Evolutionary conservation across 2,888 invertebrate species (phyloP).

Genomic region (Embidobia sp.): DNA sequence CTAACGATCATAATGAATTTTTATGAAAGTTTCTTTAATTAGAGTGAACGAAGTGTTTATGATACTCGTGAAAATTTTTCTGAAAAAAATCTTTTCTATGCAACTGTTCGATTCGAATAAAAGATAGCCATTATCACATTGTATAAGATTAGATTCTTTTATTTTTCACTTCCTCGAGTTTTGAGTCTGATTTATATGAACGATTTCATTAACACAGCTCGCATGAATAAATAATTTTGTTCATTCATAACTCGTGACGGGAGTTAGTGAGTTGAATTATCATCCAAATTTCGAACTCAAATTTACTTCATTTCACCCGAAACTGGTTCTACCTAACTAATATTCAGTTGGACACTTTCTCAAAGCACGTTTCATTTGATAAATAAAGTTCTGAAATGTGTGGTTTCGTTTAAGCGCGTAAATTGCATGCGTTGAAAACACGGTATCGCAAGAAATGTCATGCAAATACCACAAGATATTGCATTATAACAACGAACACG

Average conservation of each 20-base stretch:
- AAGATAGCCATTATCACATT: not conserved
- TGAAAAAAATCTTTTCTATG: conserved; percentile 14
- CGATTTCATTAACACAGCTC: not conserved
- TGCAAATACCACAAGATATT: conserved; percentile 47
- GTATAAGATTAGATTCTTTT: not conserved
- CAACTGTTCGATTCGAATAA: not conserved
- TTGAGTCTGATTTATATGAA: no score
- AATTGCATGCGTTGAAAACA: conserved; percentile 16
- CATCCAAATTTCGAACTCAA: no score
- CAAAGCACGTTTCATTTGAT: not conserved
- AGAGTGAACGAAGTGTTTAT: conserved; percentile 30
- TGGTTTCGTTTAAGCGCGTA: no score
- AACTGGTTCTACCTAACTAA: no score
- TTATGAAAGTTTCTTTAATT: conserved; percentile 47
- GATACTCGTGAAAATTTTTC: conserved; percentile 16
- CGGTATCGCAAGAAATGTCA: conserved; percentile 43
- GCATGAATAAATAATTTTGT: no score
- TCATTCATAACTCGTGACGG: no score
- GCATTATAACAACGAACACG: conserved; percentile 26
- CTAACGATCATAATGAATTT: conserved; percentile 41
- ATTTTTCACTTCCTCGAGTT: no score
- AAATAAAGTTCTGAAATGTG: no score
- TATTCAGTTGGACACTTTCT: no score
- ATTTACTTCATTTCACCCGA: no score
- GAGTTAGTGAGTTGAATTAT: no score